Conservation (phyloP, 2,797 vertebrate genomes). For the Clarias laeviceps region DNA sequence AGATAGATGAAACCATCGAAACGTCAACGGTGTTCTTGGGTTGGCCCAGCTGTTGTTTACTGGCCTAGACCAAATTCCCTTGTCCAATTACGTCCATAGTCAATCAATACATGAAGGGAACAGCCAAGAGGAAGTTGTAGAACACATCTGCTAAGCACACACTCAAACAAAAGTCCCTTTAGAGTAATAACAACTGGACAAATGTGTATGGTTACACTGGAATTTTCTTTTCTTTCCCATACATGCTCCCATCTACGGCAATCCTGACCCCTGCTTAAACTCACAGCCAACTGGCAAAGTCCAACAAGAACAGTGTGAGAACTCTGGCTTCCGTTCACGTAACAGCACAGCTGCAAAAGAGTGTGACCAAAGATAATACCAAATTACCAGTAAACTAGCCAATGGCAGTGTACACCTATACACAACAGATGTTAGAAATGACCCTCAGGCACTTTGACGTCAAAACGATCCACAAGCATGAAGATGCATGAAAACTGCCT, state of each 20-base stretch:
- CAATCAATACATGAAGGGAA: slow-evolving; percentile 49
- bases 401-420: neutral
- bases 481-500: neutral
- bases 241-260: slow-evolving; percentile 54
- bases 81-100: slow-evolving; percentile 37
- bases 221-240: slow-evolving; percentile 54
- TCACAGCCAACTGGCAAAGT: slow-evolving; percentile 61
- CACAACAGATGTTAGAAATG: neutral
- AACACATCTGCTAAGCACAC: slow-evolving; percentile 31
- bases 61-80: slow-evolving; percentile 34
- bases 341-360: slow-evolving; percentile 72
- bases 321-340: slow-evolving; percentile 50
- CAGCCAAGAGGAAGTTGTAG: slow-evolving; percentile 43
- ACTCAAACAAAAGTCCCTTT: slow-evolving; percentile 27
- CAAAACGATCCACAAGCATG: slow-evolving; percentile 2
- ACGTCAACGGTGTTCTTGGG: slow-evolving; percentile 34
- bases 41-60: slow-evolving; percentile 67
- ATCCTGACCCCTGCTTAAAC: slow-evolving; percentile 56
- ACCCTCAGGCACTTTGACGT: neutral
- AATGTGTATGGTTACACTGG: slow-evolving; percentile 40
- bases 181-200: slow-evolving; percentile 43
- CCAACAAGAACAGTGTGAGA: slow-evolving; percentile 66
- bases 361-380: slow-evolving; percentile 62
- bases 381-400: slow-evolving; percentile 26
- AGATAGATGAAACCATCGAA: slow-evolving; percentile 52